Percentiles rank a stretch among this genome's conserved stretches.
phyloP scores from a whole-genome alignment of 2,797 vertebrate species.

The Melanotaenia nigrans region DNA sequence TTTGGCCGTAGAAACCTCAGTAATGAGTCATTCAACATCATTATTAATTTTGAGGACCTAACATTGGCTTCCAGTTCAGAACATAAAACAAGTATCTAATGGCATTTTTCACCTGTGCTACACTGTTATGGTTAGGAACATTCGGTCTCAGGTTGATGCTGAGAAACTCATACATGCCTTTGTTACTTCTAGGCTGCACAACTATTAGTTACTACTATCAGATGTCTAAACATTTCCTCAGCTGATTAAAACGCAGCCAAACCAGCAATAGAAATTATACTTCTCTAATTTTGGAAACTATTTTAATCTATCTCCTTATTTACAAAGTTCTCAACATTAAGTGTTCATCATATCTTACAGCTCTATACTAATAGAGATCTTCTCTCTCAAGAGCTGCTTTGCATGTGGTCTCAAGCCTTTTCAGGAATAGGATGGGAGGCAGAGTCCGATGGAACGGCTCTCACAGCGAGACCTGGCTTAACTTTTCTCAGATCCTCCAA shows the following conservation, averaged over 20 bases:
- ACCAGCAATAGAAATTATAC: neutral
- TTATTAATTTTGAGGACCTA: neutral
- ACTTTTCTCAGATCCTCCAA: neutral
- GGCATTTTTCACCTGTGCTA: neutral
- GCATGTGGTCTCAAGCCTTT: neutral
- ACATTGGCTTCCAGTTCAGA: no score
- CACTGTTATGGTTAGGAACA: neutral
- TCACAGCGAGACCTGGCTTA: neutral
- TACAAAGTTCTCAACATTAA: neutral
- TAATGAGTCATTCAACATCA: neutral
- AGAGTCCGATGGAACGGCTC: neutral
- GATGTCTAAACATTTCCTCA: neutral
- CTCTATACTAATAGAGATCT: neutral
- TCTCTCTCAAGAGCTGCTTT: neutral
- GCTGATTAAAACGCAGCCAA: neutral
- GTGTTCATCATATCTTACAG: neutral
- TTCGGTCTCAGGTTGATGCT: neutral
- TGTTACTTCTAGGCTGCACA: neutral
- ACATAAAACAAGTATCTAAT: neutral
- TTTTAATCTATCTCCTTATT: neutral
- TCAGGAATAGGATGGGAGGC: neutral
- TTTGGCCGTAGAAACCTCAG: neutral
- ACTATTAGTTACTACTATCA: neutral
- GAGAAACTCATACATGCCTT: neutral
- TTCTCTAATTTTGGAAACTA: neutral